Percentiles rank a stretch among this genome's conserved stretches.
These are phyloP conservation scores for Agrotis exclamationis DNA, from an alignment of 2,888 invertebrate genomes.

Conservation along the genomic window DNA sequence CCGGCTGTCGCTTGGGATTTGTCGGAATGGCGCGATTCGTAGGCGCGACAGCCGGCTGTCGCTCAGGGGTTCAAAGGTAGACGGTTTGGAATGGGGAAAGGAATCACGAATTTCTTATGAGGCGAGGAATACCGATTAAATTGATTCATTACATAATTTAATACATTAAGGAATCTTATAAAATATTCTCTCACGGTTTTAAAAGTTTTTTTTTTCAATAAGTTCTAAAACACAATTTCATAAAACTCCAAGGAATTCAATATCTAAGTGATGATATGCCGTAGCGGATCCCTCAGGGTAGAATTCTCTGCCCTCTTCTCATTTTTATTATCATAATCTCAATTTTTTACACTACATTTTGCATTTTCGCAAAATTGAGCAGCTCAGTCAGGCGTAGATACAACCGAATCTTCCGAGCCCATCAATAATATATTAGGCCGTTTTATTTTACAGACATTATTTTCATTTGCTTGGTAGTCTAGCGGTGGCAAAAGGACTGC, in stretches of 20 bases:
- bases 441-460: slow-evolving; percentile 29
- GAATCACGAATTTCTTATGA: not conserved
- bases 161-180: not conserved
- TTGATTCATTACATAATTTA: slow-evolving; percentile 9
- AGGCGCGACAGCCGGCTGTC: too few species aligned
- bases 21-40: too few species aligned
- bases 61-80: too few species aligned
- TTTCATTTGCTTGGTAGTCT: too few species aligned
- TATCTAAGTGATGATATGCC: not conserved
- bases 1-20: too few species aligned
- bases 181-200: not conserved
- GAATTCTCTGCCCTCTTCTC: not conserved
- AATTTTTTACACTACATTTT: slow-evolving; percentile 42
- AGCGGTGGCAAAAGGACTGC: too few species aligned
- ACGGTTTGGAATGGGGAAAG: not conserved
- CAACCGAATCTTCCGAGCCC: slow-evolving; percentile 24
- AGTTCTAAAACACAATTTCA: not conserved
- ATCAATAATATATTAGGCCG: slow-evolving; percentile 30
- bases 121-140: not conserved
- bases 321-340: slow-evolving; percentile 9
- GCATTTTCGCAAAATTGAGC: slow-evolving; percentile 40
- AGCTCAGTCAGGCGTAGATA: slow-evolving; percentile 10
- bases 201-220: too few species aligned
- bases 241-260: not conserved
- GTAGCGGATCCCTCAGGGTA: slow-evolving; percentile 1